Evolutionary conservation across 2,113 vertebrate species (phyloP).

Genomic region (Pogonocichla stellata): DNA sequence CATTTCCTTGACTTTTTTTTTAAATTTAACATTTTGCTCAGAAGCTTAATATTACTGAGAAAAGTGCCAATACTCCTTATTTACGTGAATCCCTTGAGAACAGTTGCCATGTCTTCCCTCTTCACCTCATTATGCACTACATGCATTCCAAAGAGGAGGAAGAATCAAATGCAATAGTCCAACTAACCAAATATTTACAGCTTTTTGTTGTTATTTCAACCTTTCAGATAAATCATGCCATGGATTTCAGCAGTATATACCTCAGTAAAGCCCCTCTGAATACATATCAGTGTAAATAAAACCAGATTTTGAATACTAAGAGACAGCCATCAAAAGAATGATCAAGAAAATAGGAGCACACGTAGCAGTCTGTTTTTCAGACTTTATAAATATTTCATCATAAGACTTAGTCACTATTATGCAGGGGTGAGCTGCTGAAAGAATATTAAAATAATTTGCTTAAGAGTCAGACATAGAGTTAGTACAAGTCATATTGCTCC

Average conservation of each 20-base stretch:
- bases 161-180: background rate
- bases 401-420: background rate
- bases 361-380: background rate
- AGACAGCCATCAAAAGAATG: background rate
- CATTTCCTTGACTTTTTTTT: conserved; percentile 31
- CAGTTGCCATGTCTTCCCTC: background rate
- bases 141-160: background rate
- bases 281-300: background rate
- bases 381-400: conserved; percentile 10
- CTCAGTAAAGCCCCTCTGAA: background rate
- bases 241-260: background rate
- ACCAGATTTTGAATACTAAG: background rate
- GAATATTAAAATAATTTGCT: background rate
- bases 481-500: background rate
- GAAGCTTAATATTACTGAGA: background rate
- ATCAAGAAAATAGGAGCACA: background rate
- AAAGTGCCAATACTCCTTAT: conserved; percentile 47
- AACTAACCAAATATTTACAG: background rate
- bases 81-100: background rate
- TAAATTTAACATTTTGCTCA: conserved; percentile 30
- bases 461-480: background rate
- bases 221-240: background rate
- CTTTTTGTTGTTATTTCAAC: background rate
- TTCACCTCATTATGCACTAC: conserved; percentile 7
- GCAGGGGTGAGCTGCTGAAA: background rate